Percentiles rank a stretch among this genome's conserved stretches.
These are phyloP conservation scores for Urocyon cinereoargenteus DNA, from an alignment of 2,797 vertebrate species.

Conservation along the genomic window DNA sequence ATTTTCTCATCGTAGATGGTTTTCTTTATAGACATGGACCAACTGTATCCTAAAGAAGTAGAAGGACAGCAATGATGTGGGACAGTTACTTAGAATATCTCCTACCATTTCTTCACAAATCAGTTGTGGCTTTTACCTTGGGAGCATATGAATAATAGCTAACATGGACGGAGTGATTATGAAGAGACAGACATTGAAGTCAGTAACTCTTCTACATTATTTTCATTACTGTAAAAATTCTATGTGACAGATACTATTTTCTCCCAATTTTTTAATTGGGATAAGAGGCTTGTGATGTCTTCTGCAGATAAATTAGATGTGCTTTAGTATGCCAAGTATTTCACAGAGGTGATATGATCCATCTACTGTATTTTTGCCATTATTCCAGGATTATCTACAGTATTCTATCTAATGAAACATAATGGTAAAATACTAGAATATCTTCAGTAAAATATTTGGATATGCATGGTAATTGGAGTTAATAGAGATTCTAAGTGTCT, in stretches of 20 bases:
- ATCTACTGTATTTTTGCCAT: neutral
- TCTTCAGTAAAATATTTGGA: neutral
- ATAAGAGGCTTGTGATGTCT: neutral
- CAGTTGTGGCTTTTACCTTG: neutral
- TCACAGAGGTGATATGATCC: neutral
- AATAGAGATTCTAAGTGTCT: neutral
- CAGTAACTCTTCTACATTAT: constrained; percentile 52
- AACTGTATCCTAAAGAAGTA: neutral
- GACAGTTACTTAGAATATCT: constrained; percentile 13
- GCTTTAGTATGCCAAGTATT: neutral
- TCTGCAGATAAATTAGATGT: neutral
- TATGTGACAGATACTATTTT: neutral
- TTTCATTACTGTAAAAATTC: constrained; percentile 55
- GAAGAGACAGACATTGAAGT: neutral
- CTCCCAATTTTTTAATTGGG: neutral
- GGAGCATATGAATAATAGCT: neutral
- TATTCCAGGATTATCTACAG: neutral
- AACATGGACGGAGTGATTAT: neutral
- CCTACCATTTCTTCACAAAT: neutral
- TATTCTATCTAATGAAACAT: neutral
- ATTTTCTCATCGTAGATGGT: neutral
- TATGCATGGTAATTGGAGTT: neutral
- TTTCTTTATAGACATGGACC: neutral
- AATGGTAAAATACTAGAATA: neutral
- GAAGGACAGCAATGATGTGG: constrained; percentile 27